Percentiles rank a stretch among this genome's conserved stretches.
Evolutionary conservation across 2,888 invertebrate genomes (phyloP).

Genomic region (Phymatocera aterrima): DNA sequence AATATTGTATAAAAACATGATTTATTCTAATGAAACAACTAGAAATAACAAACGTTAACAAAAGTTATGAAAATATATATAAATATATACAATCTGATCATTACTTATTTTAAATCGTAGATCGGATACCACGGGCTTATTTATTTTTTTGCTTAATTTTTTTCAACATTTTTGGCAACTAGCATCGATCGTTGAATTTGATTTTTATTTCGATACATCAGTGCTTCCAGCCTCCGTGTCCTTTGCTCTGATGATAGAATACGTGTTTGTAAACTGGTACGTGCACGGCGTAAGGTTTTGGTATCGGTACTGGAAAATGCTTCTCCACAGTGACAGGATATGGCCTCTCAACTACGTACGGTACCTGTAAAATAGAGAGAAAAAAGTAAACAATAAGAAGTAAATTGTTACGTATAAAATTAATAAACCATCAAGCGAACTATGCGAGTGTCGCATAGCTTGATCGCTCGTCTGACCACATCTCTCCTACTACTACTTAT

Average conservation of each 20-base stretch:
- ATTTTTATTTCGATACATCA: conserved; percentile 50
- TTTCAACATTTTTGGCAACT: conserved; percentile 56
- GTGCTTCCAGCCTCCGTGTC: conserved; percentile 64
- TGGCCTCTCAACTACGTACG: conserved; percentile 79
- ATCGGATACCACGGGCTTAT: conserved; percentile 29
- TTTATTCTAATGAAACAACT: conserved; percentile 27
- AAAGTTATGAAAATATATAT: conserved; percentile 54
- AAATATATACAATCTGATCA: conserved; percentile 58
- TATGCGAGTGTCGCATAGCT: neutral
- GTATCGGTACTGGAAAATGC: conserved; percentile 77
- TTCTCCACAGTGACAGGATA: conserved; percentile 78
- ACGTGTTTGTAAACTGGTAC: conserved; percentile 78
- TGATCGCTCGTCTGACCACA: conserved; percentile 25
- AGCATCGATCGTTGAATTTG: conserved; percentile 13
- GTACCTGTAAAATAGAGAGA: conserved; percentile 74
- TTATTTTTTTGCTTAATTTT: no score
- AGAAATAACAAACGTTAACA: conserved; percentile 23
- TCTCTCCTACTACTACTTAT: conserved; percentile 11
- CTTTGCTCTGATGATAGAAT: conserved; percentile 68
- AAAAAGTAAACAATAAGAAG: no score
- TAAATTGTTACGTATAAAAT: neutral
- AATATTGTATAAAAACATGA: conserved; percentile 23
- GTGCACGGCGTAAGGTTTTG: conserved; percentile 78
- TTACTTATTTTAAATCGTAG: conserved; percentile 7
- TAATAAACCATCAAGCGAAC: neutral